Base-by-base conservation (phyloP, 1,140 invertebrate genomes). In the Bombus polaris region DNA sequence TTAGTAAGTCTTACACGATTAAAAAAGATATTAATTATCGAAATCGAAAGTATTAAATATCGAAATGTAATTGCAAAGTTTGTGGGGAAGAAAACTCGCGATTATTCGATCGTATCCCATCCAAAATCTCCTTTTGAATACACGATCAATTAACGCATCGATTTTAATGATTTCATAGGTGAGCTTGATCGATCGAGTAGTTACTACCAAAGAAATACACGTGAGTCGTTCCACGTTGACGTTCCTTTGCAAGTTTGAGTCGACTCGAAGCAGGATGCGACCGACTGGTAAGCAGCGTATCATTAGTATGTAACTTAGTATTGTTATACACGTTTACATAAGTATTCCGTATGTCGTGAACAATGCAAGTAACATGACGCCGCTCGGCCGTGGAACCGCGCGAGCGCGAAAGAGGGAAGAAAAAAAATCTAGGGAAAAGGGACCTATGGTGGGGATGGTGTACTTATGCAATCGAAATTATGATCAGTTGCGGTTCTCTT, bases 261-360 rank as follows among this genome's bases (percentile, higher is more conserved):
- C 18, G 85, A 85, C 39, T n/a, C 47, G 81, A 88, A 84, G 86
- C 91, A 92, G 91, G 91, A 92, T 92, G 89, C 87, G 79, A 87
- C 53, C 59, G 32, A 18, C 59, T 35, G 44, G 44, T 76, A 44
- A 71, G 32, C 35, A 77, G 13, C 75, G 87, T 92, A 90, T 93
- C 88, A 94, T 93, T 94, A 93, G 85, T 90, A 53, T 53, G 47
- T 53, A 88, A 89, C 78, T 89, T 90, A 88, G 88, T 90, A 93
- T 94, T 93, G 91, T 94, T 92, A 88, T 88, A 89, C 79, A 81
- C 87, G 91, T 94, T 94, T 94, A 94, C 92, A 93, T 94, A 94
- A 94, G 92, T 93, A 92, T 90, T 89, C 81, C 87, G 86, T 86
- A 84, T 88, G 86, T 84, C 70, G 88, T 89, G 91, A 92, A 93